Percentiles rank a stretch among this genome's conserved stretches.
Conservation (phyloP, 2,113 vertebrate genomes). For the Catharus minimus region DNA sequence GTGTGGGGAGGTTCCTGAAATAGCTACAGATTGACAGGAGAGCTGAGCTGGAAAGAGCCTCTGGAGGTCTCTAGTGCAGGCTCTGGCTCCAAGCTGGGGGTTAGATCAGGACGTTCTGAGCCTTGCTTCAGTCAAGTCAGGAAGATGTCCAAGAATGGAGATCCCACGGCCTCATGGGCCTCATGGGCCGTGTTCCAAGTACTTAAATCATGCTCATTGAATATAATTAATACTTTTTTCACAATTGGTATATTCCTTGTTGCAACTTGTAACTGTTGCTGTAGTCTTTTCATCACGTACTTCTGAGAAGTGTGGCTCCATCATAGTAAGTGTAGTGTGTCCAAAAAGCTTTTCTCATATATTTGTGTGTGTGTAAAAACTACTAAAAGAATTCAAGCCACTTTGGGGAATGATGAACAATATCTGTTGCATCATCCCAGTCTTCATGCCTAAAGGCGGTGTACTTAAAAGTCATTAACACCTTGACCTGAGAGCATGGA, state of each 20-base stretch:
- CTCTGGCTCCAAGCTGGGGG: background rate
- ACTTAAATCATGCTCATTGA: background rate
- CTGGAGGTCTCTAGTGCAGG: background rate
- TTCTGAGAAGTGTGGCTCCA: constrained; percentile 5
- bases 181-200: background rate
- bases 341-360: background rate
- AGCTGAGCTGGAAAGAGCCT: background rate
- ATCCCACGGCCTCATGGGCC: background rate
- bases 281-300: background rate
- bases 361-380: background rate
- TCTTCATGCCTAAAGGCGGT: background rate
- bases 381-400: background rate
- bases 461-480: background rate
- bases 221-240: constrained; percentile 14
- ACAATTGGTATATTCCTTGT: constrained; percentile 9
- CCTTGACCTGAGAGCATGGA: background rate
- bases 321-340: background rate
- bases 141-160: constrained; percentile 12
- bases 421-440: background rate
- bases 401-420: background rate
- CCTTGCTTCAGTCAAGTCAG: background rate
- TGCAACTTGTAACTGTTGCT: constrained; percentile 14
- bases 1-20: background rate
- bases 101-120: background rate
- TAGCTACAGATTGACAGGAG: background rate